Conservation (phyloP, 2,113 vertebrate genomes). For the Numenius arquata region DNA sequence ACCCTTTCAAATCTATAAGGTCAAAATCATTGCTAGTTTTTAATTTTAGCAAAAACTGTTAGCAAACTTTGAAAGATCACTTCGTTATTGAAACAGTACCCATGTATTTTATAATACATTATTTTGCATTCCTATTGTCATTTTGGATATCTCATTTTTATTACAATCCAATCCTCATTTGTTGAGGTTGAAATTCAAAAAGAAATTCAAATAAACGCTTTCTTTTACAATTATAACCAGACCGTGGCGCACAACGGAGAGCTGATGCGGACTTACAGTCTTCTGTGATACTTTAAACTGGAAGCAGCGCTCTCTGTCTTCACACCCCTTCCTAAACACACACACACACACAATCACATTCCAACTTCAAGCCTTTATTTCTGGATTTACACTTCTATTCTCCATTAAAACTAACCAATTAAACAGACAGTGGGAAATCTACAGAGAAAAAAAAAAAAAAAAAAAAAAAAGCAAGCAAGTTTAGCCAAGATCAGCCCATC, state of each 20-base stretch:
- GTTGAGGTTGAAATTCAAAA: background rate
- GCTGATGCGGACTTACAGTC: background rate
- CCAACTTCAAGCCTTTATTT: background rate
- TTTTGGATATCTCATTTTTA: background rate
- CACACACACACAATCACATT: background rate
- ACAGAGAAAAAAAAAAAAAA: background rate
- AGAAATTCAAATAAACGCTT: background rate
- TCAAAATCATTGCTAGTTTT: background rate
- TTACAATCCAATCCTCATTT: background rate
- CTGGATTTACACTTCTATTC: background rate
- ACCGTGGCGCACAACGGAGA: background rate
- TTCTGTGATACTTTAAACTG: background rate
- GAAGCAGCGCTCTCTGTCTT: background rate
- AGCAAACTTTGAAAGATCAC: background rate
- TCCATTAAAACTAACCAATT: background rate
- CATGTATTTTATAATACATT: background rate
- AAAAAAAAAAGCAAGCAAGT: background rate
- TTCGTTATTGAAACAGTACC: background rate
- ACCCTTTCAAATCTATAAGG: background rate
- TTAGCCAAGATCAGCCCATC: background rate
- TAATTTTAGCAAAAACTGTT: background rate
- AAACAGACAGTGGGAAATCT: constrained; percentile 7
- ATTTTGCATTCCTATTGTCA: background rate
- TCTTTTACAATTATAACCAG: background rate
- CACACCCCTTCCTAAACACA: background rate